Conservation (phyloP, 2,113 vertebrate species). For the Syngnathus scovelli region DNA sequence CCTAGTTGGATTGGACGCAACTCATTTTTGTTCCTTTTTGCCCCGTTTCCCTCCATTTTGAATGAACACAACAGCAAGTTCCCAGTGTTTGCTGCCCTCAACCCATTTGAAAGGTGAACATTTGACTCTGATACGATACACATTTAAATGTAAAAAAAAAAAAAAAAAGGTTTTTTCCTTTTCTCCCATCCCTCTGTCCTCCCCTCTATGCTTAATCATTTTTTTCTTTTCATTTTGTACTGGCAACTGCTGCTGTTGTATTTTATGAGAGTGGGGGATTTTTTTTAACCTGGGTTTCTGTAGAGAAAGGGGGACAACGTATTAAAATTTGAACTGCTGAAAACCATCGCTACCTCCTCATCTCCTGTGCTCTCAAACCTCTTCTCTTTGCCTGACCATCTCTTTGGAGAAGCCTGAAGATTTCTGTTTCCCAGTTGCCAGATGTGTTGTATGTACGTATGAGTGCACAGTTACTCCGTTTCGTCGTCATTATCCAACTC, state of each 20-base stretch:
- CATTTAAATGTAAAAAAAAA: constrained; percentile 39
- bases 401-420: neutral
- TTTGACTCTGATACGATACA: constrained; percentile 76
- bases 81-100: constrained; percentile 61
- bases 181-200: constrained; percentile 35
- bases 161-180: constrained; percentile 71
- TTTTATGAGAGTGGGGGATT: constrained; percentile 90
- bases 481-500: neutral
- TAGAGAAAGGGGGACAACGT: constrained; percentile 80
- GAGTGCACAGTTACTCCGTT: neutral
- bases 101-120: constrained; percentile 66
- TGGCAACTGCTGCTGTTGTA: constrained; percentile 96
- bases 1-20: constrained; percentile 87
- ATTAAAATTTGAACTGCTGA: constrained; percentile 92
- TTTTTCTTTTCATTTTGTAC: constrained; percentile 84
- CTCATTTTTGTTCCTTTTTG: constrained; percentile 70
- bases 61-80: constrained; percentile 85
- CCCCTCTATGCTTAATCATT: constrained; percentile 45
- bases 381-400: constrained; percentile 12
- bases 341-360: constrained; percentile 67
- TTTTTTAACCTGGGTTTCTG: constrained; percentile 83
- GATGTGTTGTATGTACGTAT: constrained; percentile 12
- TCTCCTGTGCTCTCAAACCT: constrained; percentile 62
- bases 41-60: constrained; percentile 71
- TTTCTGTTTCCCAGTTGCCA: neutral